A percentile compares a stretch with the other conserved stretches of the same genome.
Conservation (phyloP, 1,140 invertebrate genomes). For the Brachionus rotundiformis region DNA sequence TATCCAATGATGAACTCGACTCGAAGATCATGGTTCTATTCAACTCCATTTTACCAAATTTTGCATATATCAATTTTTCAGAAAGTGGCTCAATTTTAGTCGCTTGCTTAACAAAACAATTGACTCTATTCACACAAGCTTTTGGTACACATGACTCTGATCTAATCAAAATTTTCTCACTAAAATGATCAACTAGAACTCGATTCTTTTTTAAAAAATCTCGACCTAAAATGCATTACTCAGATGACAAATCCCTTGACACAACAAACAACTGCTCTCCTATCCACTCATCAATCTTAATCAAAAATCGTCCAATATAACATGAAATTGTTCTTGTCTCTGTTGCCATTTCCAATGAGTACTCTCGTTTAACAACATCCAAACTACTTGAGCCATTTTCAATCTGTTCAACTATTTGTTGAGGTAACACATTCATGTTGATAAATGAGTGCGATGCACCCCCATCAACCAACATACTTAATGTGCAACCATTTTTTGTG, state of each 20-base stretch:
- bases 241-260: not conserved
- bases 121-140: not conserved
- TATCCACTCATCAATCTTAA: slow-evolving; percentile 6
- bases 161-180: not conserved
- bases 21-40: not conserved
- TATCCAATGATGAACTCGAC: not conserved
- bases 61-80: slow-evolving; percentile 11
- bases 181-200: slow-evolving; percentile 5
- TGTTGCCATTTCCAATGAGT: not conserved
- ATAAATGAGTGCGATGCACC: slow-evolving; percentile 10
- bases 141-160: not conserved
- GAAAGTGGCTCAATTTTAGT: slow-evolving; percentile 3
- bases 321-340: not conserved
- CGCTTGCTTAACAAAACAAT: not conserved
- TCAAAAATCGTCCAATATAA: not conserved
- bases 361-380: not conserved
- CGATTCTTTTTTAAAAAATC: slow-evolving; percentile 22
- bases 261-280: not conserved
- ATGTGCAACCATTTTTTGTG: not conserved
- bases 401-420: not conserved
- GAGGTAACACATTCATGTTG: not conserved
- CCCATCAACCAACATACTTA: not conserved
- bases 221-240: slow-evolving; percentile 6
- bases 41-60: not conserved
- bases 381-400: not conserved